Evolutionary conservation across 2,888 invertebrate genomes (phyloP), one percentile per base, ranked within the genome.

Genomic region (Melieria picta): DNA sequence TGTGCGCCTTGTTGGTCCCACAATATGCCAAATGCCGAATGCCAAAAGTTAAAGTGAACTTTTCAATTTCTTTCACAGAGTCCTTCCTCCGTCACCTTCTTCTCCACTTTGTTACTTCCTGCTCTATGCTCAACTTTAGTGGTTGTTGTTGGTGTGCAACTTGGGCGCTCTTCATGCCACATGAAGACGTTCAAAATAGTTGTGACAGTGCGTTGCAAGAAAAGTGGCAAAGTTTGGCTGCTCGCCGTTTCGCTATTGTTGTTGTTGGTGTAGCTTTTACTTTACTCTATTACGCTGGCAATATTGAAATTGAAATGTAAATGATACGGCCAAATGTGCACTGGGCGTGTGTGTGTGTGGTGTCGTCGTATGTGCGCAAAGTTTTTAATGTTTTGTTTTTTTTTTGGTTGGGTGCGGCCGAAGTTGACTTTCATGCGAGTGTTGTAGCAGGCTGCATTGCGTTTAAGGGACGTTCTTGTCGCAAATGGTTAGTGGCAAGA

Each of bases 251-350:
- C 48, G 11, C 4, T 67, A 7, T 68, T 48, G 9, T 10, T n/a
- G 13, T 42, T 5, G 43, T 50, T 50, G 50, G 2, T 50, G 50
- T 42, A 42, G 30, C 46, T 47, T 57, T 56, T 46, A 5, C 5
- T 10, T 57, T 7, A 46, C 48, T 67, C 50, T 48, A 48, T 60
- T 60, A 48, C 42, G 16, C 48, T 13, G 48, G 60, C 60, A 58
- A 67, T 67, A 67, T 66, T 57, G 48, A 58, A 67, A 67, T 67
- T 60, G 60, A 67, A 67, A 67, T 67, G 67, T 67, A 67, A 67
- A 67, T 60, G 67, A 67, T 67, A 67, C 60, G 43, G 58, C 43
- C 43, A 30, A 30, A 30, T 30, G 30, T 30, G 30, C 30, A 30
- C 30, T 30, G 30, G 3, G 30, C 30, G 30, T 30, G 4, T 57